A percentile compares a stretch with the other conserved stretches of the same genome.
Evolutionary conservation across 2,888 invertebrate species (phyloP).

Genomic region (Autographa pulchrina): DNA sequence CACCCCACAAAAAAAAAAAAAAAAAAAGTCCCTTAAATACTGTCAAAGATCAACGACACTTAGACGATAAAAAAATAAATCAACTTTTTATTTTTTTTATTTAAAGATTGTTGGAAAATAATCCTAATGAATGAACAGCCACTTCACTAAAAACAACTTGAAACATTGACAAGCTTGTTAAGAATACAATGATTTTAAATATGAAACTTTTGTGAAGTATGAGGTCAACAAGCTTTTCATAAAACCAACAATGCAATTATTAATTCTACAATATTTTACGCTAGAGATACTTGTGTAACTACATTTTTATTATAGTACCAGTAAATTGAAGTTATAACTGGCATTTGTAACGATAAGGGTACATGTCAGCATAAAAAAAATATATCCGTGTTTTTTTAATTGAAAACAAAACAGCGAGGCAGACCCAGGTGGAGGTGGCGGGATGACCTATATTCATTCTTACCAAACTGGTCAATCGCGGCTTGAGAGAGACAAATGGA

Average conservation of each 20-base stretch:
- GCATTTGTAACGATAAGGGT: too few species aligned
- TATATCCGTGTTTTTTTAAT: too few species aligned
- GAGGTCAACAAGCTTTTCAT: background rate
- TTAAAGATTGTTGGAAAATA: background rate
- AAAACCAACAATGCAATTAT: background rate
- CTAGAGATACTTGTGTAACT: background rate
- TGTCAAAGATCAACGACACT: background rate
- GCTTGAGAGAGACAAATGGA: too few species aligned
- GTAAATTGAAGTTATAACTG: too few species aligned
- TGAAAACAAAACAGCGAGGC: too few species aligned
- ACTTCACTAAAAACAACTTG: background rate
- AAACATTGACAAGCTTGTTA: background rate
- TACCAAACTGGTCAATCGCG: too few species aligned
- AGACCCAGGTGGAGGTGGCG: too few species aligned
- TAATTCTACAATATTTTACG: constrained; percentile 9
- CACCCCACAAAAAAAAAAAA: too few species aligned
- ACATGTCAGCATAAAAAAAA: too few species aligned
- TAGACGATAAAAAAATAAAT: background rate
- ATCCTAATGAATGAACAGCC: background rate
- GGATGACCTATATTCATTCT: too few species aligned
- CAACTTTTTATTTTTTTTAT: background rate
- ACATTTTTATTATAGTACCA: background rate
- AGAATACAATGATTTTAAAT: background rate
- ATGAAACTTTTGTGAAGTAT: background rate
- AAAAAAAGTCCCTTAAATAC: too few species aligned